Percentiles rank a stretch among this genome's conserved stretches.
These are phyloP conservation scores for Anarrhichthys ocellatus DNA, from an alignment of 2,113 vertebrate species.

Conservation along the genomic window DNA sequence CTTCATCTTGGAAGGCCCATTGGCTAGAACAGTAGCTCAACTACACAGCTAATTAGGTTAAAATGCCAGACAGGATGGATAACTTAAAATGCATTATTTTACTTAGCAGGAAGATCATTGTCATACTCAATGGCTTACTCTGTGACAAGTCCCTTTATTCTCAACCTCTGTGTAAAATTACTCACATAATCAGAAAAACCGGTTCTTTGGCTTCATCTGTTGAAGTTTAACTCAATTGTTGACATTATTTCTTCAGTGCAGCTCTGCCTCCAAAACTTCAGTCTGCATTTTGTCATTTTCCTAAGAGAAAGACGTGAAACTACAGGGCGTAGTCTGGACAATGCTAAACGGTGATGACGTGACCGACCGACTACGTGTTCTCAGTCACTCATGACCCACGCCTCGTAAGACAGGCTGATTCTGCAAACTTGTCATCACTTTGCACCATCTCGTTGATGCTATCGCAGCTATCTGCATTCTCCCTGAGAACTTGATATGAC, in stretches of 20 bases:
- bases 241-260: background rate
- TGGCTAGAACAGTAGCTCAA: background rate
- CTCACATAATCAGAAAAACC: background rate
- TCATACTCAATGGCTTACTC: background rate
- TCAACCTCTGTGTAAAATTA: background rate
- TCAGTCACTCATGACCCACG: conserved; percentile 68
- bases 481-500: conserved; percentile 81
- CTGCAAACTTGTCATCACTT: conserved; percentile 81
- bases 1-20: background rate
- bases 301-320: conserved; percentile 10
- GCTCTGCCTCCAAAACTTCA: background rate
- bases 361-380: conserved; percentile 51
- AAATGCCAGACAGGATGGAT: background rate
- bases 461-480: conserved; percentile 77
- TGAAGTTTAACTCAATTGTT: background rate
- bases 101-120: background rate
- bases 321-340: background rate
- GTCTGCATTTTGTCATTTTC: conserved; percentile 6
- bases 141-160: background rate
- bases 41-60: background rate
- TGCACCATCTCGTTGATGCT: conserved; percentile 75
- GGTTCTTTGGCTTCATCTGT: background rate
- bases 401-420: conserved; percentile 72
- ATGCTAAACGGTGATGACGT: conserved; percentile 44
- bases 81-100: background rate